Percentiles rank a stretch among this genome's conserved stretches.
Conservation (phyloP, 2,888 invertebrate species). For the Lordiphosa andalusiaca region DNA sequence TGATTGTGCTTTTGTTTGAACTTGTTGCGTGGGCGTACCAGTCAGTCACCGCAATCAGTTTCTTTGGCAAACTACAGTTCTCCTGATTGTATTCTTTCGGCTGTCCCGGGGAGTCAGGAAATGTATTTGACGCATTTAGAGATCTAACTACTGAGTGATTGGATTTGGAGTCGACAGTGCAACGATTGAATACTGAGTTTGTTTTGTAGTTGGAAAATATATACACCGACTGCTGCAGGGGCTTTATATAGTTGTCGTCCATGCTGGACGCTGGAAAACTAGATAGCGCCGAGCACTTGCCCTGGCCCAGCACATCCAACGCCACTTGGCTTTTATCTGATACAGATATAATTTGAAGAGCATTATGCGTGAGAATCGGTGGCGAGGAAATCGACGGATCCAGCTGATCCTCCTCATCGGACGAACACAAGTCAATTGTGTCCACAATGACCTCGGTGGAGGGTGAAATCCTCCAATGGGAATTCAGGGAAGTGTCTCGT, state of each 20-base stretch:
- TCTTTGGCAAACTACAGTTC: conserved; percentile 65
- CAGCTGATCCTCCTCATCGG: conserved; percentile 81
- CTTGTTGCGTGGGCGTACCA: conserved; percentile 57
- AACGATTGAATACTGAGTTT: conserved; percentile 64
- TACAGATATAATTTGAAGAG: conserved; percentile 41
- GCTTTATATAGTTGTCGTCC: conserved; percentile 62
- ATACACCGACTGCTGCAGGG: conserved; percentile 78
- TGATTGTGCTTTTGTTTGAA: conserved; percentile 52
- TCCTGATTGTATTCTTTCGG: conserved; percentile 71
- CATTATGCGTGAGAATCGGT: conserved; percentile 36
- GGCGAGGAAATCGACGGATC: conserved; percentile 25
- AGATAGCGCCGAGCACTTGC: conserved; percentile 27
- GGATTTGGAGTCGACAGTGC: conserved; percentile 42
- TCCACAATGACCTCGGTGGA: conserved; percentile 80
- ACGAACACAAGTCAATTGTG: conserved; percentile 85
- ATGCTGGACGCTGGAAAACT: conserved; percentile 29
- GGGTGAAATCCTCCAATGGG: conserved; percentile 78
- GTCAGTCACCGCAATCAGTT: conserved; percentile 53
- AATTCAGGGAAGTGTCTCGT: conserved; percentile 76
- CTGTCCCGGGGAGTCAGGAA: conserved; percentile 39
- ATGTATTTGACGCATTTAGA: conserved; percentile 46
- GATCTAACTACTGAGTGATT: conserved; percentile 43
- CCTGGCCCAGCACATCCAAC: conserved; percentile 18
- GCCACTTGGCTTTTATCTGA: conserved; percentile 31
- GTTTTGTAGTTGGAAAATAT: conserved; percentile 78